Evolutionary conservation across 2,113 vertebrate genomes (phyloP).

Genomic region (Argyrosomus japonicus): DNA sequence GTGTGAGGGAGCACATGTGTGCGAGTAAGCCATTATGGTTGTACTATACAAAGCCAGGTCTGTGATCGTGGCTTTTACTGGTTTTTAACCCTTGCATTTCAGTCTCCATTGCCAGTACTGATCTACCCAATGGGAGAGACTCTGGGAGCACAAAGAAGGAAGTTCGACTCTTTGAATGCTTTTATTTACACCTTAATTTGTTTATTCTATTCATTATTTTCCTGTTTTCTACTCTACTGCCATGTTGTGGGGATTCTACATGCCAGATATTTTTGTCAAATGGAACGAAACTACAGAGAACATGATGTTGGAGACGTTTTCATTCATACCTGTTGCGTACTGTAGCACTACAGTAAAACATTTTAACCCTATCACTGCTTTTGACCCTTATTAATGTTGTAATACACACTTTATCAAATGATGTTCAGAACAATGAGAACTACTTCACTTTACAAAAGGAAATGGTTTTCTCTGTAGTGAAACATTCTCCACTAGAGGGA

Average conservation of each 20-base stretch:
- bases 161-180: slow-evolving; percentile 67
- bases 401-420: too few species aligned
- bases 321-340: slow-evolving; percentile 73
- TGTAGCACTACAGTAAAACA: slow-evolving; percentile 83
- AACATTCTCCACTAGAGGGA: slow-evolving; percentile 61
- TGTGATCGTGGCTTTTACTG: slow-evolving; percentile 50
- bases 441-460: neutral
- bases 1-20: slow-evolving; percentile 41
- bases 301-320: slow-evolving; percentile 58
- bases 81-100: slow-evolving; percentile 48
- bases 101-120: slow-evolving; percentile 48
- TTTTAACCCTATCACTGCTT: slow-evolving; percentile 60
- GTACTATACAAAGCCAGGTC: slow-evolving; percentile 50
- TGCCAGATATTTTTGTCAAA: slow-evolving; percentile 70
- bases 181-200: slow-evolving; percentile 62
- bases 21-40: slow-evolving; percentile 61
- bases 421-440: neutral
- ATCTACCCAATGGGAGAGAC: slow-evolving; percentile 39
- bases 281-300: slow-evolving; percentile 49
- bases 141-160: slow-evolving; percentile 62
- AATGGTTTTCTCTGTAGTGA: accelerated
- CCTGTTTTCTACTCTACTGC: slow-evolving; percentile 76
- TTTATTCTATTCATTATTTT: slow-evolving; percentile 53
- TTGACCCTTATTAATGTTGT: neutral
- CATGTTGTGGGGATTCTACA: slow-evolving; percentile 72